Evolutionary conservation across 2,113 vertebrate species (phyloP).

Genomic region (Alexandromys fortis): DNA sequence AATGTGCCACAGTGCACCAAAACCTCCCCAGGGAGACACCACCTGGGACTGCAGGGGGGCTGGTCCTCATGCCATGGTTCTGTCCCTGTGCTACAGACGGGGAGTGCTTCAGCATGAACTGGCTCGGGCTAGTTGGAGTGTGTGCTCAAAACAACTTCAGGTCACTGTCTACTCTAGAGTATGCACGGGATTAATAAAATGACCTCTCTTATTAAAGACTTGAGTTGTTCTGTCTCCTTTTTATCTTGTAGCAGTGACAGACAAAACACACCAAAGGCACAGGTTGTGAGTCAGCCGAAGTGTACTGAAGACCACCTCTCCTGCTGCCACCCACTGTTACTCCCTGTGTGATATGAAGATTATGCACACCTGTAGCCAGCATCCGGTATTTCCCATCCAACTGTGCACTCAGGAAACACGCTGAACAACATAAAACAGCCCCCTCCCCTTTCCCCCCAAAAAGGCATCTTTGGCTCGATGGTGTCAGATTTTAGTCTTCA

Average conservation of each 20-base stretch:
- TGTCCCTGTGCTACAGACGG: neutral
- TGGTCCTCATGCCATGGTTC: accelerated
- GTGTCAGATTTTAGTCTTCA: constrained; percentile 41
- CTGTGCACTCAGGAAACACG: constrained; percentile 39
- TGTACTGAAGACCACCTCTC: neutral
- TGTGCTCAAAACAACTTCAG: constrained; percentile 57
- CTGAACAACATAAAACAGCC: constrained; percentile 41
- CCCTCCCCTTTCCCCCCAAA: neutral
- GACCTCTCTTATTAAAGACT: constrained; percentile 57
- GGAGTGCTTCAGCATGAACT: neutral
- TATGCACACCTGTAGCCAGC: neutral
- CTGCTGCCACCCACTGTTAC: neutral
- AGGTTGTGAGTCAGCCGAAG: constrained; percentile 62
- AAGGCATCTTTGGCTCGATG: constrained; percentile 64
- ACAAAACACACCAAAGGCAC: constrained; percentile 74
- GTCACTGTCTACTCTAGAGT: constrained; percentile 61
- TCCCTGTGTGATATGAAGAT: neutral
- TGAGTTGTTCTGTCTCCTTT: constrained; percentile 55
- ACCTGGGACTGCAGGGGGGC: neutral
- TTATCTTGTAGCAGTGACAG: constrained; percentile 47
- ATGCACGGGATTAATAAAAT: constrained; percentile 82
- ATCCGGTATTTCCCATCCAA: neutral
- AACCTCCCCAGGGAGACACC: neutral
- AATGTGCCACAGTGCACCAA: neutral
- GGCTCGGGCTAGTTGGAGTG: neutral